Evolutionary conservation across 2,113 vertebrate species (phyloP), one percentile per base, ranked within the genome.

Genomic region (Rhinopomastus cyanomelas): DNA sequence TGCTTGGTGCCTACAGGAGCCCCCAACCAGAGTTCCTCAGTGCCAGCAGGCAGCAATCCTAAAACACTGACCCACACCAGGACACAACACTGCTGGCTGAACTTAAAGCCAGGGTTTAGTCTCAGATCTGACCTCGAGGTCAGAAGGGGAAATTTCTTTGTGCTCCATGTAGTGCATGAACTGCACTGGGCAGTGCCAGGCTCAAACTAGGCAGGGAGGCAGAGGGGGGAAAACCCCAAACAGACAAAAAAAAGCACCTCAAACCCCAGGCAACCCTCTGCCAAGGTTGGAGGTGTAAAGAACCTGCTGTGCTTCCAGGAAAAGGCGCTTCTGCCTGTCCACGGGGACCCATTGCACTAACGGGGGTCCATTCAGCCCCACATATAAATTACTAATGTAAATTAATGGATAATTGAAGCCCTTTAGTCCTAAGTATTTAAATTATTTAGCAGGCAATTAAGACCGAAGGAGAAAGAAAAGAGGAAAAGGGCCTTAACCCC

Each of bases 331-430:
- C 95, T 90, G 84, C 73, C 74, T 26, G 51, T 87, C 96, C 89
- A 5, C 9, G 3, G 96, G 95, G 97, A 85, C 90, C 94, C 95
- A 96, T 96, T 96, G 95, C 56, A 44, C 83, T 80, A 97, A 96
- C 94, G 88, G 92, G 56, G 72, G 95, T 96, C 95, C 95, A 92
- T 90, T 96, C 95, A 90, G 95, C 82, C 94, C 69, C 81, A 93
- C 93, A 76, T 94, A 96, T 95, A 96, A 96, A 97, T 97, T 96
- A 94, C 96, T 97, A 96, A 97, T 96, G 97, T 96, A 97, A 97
- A 97, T 97, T 97, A 97, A 97, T 97, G 97, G 96, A 96, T 95
- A 95, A 95, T 93, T 95, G 95, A 96, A 95, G 92, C 90, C 93
- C 93, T 95, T 96, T 95, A 78, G 96, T 96, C 86, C 95, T 89